Evolutionary conservation across 64 coral and sea anemone species (phyloP).

Genomic region (Porites lutea): DNA sequence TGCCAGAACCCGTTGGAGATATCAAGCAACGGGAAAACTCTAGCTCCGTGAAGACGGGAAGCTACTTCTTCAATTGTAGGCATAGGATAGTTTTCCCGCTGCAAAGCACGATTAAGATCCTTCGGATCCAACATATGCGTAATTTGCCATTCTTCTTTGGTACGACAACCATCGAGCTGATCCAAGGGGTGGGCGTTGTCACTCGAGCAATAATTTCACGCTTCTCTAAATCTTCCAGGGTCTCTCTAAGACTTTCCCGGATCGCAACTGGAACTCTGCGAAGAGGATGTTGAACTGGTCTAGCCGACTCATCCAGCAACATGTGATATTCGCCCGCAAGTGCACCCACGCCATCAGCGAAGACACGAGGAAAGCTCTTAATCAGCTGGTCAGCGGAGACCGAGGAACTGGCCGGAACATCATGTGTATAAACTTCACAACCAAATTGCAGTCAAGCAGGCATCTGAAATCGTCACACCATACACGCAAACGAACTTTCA

Average conservation of each 20-base stretch:
- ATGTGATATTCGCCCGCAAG: constrained; percentile 61
- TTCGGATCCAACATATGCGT: too few species aligned
- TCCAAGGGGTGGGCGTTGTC: not conserved
- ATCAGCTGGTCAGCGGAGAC: too few species aligned
- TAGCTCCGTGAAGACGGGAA: not conserved
- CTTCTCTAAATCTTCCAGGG: too few species aligned
- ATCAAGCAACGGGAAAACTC: not conserved
- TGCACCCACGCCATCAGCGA: too few species aligned
- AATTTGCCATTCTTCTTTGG: too few species aligned
- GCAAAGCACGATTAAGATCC: too few species aligned
- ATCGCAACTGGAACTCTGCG: too few species aligned
- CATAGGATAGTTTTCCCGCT: constrained; percentile 5
- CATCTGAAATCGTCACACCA: constrained; percentile 38
- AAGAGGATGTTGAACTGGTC: not conserved
- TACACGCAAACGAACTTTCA: constrained; percentile 41
- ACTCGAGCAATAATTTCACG: too few species aligned
- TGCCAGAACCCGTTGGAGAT: not conserved
- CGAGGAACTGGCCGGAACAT: too few species aligned
- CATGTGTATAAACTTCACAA: constrained; percentile 67
- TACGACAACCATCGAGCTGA: not conserved
- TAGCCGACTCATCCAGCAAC: not conserved
- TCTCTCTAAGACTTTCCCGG: too few species aligned
- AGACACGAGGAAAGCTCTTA: too few species aligned
- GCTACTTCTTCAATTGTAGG: constrained; percentile 10
- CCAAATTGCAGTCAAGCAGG: constrained; percentile 51